Evolutionary conservation across 2,888 invertebrate species (phyloP), one percentile per base, ranked within the genome.

Genomic region (Drosophila setosimentum): DNA sequence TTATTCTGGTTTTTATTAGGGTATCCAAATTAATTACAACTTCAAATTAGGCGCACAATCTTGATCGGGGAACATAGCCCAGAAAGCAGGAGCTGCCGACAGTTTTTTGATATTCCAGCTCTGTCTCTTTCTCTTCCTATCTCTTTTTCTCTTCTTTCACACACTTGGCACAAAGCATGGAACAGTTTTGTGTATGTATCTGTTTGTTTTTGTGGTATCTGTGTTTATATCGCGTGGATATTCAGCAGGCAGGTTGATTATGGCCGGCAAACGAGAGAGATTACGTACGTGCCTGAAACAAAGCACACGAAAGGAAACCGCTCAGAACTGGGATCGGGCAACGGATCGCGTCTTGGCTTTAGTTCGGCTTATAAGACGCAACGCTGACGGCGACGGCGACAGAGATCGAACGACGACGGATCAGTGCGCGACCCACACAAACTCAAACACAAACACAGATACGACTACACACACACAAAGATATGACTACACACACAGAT

Each of bases 11-110:
- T 90, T 86, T 87, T 87, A 89, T 89, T 87, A 83, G 85, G 91
- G 86, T 92, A 91, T 88, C 91, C 90, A 87, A 91, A 91, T 91
- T 92, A 91, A 91, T 91, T 92, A 91, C 87, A 84, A 81, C 91
- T 90, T 88, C 83, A 92, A 91, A 92, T 91, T 92, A 92, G 91
- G 87, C 82, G 71, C 79, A 77, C 86, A 85, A 91, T 91, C 91
- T 92, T 88, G 91, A 91, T 91, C 71, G 72, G 71, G 71, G 40
- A 80, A 65, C 58, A 51, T 37, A 57, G 61, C 29, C 37, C 51
- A 54, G 54, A 70, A 65, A 68, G 68, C 81, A 80, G 76, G 76
- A 83, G 72, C 55, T 70, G 60, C 70, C 60, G 72, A 69, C 75
- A 71, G 72, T 42, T 59, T 59, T 59, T 59, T 16, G 29, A 30